A percentile compares a stretch with the other conserved stretches of the same genome.
Evolutionary conservation across 2,888 invertebrate genomes (phyloP).

Genomic region (Megaustenia siamemsis): DNA sequence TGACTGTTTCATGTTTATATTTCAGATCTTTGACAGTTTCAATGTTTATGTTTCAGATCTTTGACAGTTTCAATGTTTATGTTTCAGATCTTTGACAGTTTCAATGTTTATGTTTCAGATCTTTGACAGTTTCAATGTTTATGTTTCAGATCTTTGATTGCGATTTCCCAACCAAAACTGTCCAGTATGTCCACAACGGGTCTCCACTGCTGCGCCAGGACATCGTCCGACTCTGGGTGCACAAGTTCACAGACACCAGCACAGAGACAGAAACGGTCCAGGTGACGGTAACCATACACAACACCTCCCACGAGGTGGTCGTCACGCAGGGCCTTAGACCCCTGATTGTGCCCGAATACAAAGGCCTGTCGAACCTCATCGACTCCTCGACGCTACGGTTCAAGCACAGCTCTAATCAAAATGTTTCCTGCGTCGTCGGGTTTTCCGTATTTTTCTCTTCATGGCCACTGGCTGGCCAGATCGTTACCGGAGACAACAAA

Average conservation of each 20-base stretch:
- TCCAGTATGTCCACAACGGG: constrained; percentile 79
- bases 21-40: no score
- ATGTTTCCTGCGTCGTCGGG: constrained; percentile 76
- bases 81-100: no score
- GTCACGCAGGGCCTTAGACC: constrained; percentile 70
- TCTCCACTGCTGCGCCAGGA: constrained; percentile 77
- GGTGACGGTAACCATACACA: constrained; percentile 71
- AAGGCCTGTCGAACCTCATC: constrained; percentile 77
- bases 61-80: no score
- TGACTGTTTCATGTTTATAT: no score
- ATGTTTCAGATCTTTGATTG: constrained; percentile 79
- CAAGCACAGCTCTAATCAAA: constrained; percentile 61
- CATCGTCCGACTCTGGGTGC: constrained; percentile 75
- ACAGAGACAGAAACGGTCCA: constrained; percentile 71
- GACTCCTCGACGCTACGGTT: constrained; percentile 76
- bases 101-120: no score
- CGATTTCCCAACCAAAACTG: constrained; percentile 72
- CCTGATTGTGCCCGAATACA: constrained; percentile 76
- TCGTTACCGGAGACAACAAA: constrained; percentile 70
- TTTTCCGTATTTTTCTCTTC: constrained; percentile 72
- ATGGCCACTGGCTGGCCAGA: constrained; percentile 78
- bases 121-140: no score
- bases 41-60: no score
- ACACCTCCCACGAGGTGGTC: constrained; percentile 74
- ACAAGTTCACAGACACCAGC: constrained; percentile 70